Evolutionary conservation across 2,113 vertebrate species (phyloP).

Genomic region (Leptobrachium ailaonicum): DNA sequence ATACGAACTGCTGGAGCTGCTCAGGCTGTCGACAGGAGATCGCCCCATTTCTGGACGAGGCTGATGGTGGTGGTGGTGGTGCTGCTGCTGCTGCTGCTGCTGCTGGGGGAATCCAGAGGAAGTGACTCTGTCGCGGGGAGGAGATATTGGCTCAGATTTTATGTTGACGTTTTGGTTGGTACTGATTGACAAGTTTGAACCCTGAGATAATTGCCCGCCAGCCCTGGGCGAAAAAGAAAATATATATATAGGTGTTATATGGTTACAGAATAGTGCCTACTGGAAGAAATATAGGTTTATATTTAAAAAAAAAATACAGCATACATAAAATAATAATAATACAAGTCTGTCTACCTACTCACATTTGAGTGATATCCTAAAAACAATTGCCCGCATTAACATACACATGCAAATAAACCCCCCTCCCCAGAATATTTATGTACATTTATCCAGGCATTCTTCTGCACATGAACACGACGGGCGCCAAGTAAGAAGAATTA

Average conservation of each 20-base stretch:
- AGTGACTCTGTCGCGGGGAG: slow-evolving; percentile 89
- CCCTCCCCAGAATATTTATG: no score
- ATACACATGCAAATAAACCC: no score
- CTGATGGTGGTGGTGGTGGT: slow-evolving; percentile 69
- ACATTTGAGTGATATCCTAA: no score
- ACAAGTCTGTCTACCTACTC: no score
- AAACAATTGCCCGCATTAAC: no score
- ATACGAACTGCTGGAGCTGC: slow-evolving; percentile 97
- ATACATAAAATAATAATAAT: no score
- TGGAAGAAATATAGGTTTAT: no score
- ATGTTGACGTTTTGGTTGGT: slow-evolving; percentile 96
- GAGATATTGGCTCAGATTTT: slow-evolving; percentile 96
- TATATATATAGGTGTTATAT: not conserved
- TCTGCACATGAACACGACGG: no score
- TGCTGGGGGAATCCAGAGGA: slow-evolving; percentile 82
- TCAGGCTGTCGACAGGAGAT: slow-evolving; percentile 95
- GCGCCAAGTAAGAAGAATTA: no score
- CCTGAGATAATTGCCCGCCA: slow-evolving; percentile 94
- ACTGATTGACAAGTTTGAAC: slow-evolving; percentile 91
- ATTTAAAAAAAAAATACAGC: no score
- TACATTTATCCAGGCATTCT: no score
- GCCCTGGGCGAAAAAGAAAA: slow-evolving; percentile 69
- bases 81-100: slow-evolving; percentile 64
- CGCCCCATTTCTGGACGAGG: slow-evolving; percentile 91
- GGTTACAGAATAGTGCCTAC: no score